phyloP scores from a whole-genome alignment of 1,140 invertebrate genomes.

The Zaprionus camerounensis region DNA sequence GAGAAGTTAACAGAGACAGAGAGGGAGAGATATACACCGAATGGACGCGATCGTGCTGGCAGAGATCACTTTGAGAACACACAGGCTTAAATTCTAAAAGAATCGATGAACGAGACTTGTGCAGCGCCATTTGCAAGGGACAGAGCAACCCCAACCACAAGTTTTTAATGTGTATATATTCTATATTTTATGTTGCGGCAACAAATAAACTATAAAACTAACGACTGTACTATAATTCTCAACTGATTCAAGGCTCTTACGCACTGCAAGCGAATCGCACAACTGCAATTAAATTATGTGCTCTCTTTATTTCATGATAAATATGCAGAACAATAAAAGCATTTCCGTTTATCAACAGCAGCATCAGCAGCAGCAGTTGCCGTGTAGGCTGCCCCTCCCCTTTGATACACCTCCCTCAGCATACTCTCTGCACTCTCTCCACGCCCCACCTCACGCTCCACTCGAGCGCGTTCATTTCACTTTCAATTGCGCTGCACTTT shows the following conservation, averaged over 20 bases:
- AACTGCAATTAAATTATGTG: constrained; percentile 40
- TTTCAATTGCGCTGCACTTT: constrained; percentile 70
- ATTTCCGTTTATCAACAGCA: constrained; percentile 63
- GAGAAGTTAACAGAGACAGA: neutral
- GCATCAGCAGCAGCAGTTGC: constrained; percentile 29
- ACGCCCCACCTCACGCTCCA: neutral
- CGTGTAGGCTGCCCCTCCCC: neutral
- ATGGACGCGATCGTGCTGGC: neutral
- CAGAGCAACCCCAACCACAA: neutral
- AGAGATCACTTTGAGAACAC: neutral
- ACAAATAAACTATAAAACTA: constrained; percentile 13
- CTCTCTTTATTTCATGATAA: constrained; percentile 54
- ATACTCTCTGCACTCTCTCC: neutral
- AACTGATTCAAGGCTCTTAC: neutral
- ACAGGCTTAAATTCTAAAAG: constrained; percentile 35
- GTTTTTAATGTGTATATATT: constrained; percentile 7
- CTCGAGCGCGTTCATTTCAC: constrained; percentile 53
- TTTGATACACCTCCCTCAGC: neutral
- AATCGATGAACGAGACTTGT: constrained; percentile 10
- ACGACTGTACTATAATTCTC: neutral
- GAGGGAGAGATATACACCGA: neutral
- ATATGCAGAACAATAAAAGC: constrained; percentile 61
- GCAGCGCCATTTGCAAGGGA: constrained; percentile 15
- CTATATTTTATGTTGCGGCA: constrained; percentile 34
- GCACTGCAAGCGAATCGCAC: constrained; percentile 9